These are phyloP conservation scores for Steinernema scapterisci DNA, from an alignment of 2,888 invertebrate species.

Conservation along the genomic window DNA sequence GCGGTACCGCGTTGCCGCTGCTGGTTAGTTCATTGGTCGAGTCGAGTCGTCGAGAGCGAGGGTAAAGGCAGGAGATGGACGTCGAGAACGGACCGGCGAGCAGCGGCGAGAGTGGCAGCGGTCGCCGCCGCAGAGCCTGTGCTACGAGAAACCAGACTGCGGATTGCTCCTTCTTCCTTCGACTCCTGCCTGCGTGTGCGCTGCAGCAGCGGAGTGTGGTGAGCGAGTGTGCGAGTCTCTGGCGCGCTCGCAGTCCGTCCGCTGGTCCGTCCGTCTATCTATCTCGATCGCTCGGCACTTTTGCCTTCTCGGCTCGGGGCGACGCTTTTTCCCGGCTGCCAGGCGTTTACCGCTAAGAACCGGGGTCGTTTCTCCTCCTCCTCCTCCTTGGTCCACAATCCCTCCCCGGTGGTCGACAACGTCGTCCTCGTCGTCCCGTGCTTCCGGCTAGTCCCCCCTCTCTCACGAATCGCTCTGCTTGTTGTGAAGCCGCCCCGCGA, in stretches of 20 bases:
- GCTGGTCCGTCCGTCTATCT: not conserved
- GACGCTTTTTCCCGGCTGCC: too few relatives aligned
- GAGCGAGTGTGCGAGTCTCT: slow-evolving; percentile 6
- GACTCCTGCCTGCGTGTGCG: too few relatives aligned
- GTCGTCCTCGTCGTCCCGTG: too few relatives aligned
- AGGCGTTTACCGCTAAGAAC: too few relatives aligned
- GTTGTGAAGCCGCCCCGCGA: not conserved
- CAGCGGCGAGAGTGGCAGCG: slow-evolving; percentile 17
- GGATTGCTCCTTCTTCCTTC: not conserved
- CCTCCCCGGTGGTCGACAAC: not conserved
- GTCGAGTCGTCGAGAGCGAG: slow-evolving; percentile 2
- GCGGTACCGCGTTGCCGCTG: slow-evolving; percentile 4
- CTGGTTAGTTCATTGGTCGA: slow-evolving; percentile 29
- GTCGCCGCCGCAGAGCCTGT: slow-evolving; percentile 8
- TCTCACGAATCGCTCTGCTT: not conserved
- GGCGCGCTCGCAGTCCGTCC: not conserved
- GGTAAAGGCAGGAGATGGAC: not conserved
- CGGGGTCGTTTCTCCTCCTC: not conserved
- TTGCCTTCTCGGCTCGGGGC: not conserved
- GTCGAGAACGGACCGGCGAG: slow-evolving; percentile 1
- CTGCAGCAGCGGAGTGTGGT: not conserved
- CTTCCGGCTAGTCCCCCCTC: too few relatives aligned
- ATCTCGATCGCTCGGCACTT: not conserved
- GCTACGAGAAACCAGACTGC: slow-evolving; percentile 23
- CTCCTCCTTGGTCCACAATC: too few relatives aligned